phyloP scores from a whole-genome alignment of 2,113 vertebrate species.

The Odontesthes bonariensis region DNA sequence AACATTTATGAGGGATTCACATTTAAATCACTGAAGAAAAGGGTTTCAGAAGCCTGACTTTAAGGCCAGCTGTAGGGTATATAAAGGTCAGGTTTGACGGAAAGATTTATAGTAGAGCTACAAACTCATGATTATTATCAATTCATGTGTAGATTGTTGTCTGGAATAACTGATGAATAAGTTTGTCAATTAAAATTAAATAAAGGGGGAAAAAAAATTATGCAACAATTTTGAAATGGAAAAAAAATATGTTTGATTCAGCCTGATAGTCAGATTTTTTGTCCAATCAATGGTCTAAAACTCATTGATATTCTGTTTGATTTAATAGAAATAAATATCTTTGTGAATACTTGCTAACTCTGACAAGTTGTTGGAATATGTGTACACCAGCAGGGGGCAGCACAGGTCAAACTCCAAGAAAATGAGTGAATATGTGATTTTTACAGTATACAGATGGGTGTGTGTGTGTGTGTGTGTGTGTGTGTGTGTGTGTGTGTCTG shows the following conservation, averaged over 20 bases:
- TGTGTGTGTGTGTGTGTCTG: not conserved
- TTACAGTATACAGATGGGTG: not conserved
- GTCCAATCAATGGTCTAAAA: too few species aligned
- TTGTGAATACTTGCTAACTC: too few species aligned
- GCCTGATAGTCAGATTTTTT: too few species aligned
- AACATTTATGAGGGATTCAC: not conserved
- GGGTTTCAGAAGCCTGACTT: not conserved
- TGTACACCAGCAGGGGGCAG: conserved; percentile 72
- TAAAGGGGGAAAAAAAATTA: too few species aligned
- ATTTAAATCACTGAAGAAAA: not conserved
- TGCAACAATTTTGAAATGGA: too few species aligned
- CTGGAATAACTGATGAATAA: too few species aligned
- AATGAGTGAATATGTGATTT: not conserved
- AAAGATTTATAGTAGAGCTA: not conserved
- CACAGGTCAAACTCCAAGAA: conserved; percentile 50
- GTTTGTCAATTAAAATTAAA: too few species aligned
- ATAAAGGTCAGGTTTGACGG: not conserved
- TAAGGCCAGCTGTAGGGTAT: not conserved
- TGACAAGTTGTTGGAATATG: not conserved
- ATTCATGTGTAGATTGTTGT: too few species aligned
- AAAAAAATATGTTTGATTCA: too few species aligned
- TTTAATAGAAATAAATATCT: too few species aligned
- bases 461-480: not conserved
- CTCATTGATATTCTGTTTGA: too few species aligned
- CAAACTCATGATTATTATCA: not conserved